Base-by-base conservation (phyloP, 2,797 vertebrate genomes). In the Delichon dasypus region DNA sequence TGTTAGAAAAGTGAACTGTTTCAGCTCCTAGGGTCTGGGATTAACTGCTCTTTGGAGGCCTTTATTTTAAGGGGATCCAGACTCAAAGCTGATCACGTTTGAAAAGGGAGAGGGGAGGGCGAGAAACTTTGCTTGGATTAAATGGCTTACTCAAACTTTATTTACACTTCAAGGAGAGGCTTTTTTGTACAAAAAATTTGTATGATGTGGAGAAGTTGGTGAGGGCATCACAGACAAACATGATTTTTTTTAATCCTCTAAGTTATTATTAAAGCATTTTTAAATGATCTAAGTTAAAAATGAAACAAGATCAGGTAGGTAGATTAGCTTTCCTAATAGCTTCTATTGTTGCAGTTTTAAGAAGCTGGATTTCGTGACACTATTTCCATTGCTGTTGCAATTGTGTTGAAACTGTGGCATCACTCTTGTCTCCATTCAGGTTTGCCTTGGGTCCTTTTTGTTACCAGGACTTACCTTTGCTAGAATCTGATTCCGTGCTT, bases 1-100 rank as follows among this genome's bases (percentile, higher is more conserved):
- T 89, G 13, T 89, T 90, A 53, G 50, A 62, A 89, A 85, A 80
- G 86, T 48, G 68, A 92, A 89, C 61, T 80, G 36, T 93, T 92
- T 82, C 70, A 77, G 47, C 45, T 85, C 17, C n/a, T 83, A 27
- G 54, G 42, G 44, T 65, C 58, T 83, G 58, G 44, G 64, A 77
- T 92, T 92, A 89, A 54, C 32, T 85, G 44, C 26, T 96, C 74
- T 42, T 79, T 21, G 18, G 57, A 89, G 73, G 65, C 65, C 61
- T 85, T 93, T 83, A 15, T 42, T 85, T 68, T 54, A 81, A 91
- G 68, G 26, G 16, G 47, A 74, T 83, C 50, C 57, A 85, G 54
- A 45, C 50, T 93, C 44, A 51, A 83, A 90, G 74, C 12, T 71
- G 57, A 61, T 85, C 36, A 9, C 67, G 12, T 93, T 92, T 89